These are phyloP conservation scores for Ateles fusciceps DNA, from an alignment of 2,797 vertebrate genomes.

Conservation along the genomic window DNA sequence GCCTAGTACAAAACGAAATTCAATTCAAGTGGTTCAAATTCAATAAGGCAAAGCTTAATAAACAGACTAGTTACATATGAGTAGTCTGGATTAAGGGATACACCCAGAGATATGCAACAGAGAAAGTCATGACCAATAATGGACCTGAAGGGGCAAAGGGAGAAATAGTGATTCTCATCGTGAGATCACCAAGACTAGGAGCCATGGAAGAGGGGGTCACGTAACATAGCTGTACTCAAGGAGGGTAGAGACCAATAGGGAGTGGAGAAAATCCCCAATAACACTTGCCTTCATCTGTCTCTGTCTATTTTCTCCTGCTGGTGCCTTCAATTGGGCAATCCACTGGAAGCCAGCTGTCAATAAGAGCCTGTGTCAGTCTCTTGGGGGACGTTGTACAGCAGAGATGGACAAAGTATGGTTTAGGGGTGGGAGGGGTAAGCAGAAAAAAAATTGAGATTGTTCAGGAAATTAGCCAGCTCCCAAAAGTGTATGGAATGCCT, in stretches of 20 bases:
- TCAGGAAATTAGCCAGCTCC: neutral
- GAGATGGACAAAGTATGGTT: neutral
- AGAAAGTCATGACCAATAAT: neutral
- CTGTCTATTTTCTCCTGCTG: neutral
- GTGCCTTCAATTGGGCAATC: fast-evolving
- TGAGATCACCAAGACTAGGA: neutral
- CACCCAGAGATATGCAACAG: neutral
- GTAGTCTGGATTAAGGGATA: neutral
- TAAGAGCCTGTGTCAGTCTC: neutral
- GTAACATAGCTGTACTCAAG: fast-evolving
- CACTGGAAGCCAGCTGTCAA: neutral
- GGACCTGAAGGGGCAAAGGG: neutral
- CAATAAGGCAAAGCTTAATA: neutral
- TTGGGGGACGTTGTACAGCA: fast-evolving
- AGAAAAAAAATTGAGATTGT: neutral
- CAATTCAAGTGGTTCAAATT: neutral
- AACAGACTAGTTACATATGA: neutral
- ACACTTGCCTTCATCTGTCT: neutral
- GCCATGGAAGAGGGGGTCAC: fast-evolving
- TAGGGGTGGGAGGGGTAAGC: neutral
- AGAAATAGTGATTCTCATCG: neutral
- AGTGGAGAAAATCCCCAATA: neutral
- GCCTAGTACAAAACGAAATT: neutral
- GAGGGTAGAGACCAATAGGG: neutral
- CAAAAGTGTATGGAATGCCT: neutral